Evolutionary conservation across 2,797 vertebrate genomes (phyloP), one percentile per base, ranked within the genome.

Genomic region (Clamator glandarius): DNA sequence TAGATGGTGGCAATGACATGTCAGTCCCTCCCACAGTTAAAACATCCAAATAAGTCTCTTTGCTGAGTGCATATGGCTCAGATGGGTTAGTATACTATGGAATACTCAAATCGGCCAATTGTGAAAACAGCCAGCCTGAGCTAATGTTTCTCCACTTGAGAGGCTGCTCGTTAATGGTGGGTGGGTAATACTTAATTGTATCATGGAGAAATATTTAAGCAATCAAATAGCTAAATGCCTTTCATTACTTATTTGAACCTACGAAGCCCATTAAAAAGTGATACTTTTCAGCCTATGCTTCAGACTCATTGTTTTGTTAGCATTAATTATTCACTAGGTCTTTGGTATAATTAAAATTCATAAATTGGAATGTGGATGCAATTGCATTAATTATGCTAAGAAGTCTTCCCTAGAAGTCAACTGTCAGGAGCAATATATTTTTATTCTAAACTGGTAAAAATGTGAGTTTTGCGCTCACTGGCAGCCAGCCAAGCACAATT

Each of bases 241-340:
- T 95, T 92, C 89, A 93, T 92, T 90, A 90, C 89, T 91, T 94
- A 91, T 95, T 92, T 84, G 86, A 92, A 90, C 83, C 76, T 91
- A 82, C 54, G 87, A 92, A 89, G 29, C n/a, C 57, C 26, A 86
- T 94, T 97, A 93, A 94, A 92, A 96, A 93, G 66, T 82, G 87
- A 75, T 90, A 90, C 80, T 92, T 96, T 74, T 79, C 89, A 85
- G 75, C 44, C 94, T 93, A 85, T 80, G 46, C 62, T 92, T 94
- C 85, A 95, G 74, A 91, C 44, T n/a, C 55, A 89, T 90, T 96
- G 92, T 96, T 97, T 97, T 95, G 83, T 67, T 89, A 94, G 72
- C 78, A 95, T 90, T 96, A 96, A 93, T 96, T 91, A 97, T 95
- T 97, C 42, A 94, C 77, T 1, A 44, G 82, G 67, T 44, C 74